phyloP scores from a whole-genome alignment of 2,888 invertebrate genomes.

The Lucinisca nassula region DNA sequence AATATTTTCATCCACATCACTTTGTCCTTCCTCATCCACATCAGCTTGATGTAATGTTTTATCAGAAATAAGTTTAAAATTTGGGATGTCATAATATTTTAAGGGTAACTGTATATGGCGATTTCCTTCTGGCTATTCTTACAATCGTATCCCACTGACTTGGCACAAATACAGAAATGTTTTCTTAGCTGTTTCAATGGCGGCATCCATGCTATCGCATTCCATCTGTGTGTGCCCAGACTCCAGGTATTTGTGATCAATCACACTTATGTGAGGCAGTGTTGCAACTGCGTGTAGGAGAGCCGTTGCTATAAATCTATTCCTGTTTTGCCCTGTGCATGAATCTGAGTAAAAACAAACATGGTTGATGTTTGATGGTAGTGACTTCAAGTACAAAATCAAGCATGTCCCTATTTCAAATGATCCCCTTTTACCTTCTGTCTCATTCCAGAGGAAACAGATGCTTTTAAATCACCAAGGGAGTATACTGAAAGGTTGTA shows the following conservation, averaged over 20 bases:
- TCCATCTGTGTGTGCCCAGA: conserved; percentile 41
- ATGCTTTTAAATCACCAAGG: conserved; percentile 23
- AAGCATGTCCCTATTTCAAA: conserved; percentile 37
- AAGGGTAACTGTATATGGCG: conserved; percentile 53
- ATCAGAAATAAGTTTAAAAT: no score
- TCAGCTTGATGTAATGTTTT: no score
- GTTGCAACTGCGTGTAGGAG: conserved; percentile 18
- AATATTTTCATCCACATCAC: no score
- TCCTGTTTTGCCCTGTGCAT: conserved; percentile 56
- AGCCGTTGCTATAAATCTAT: conserved; percentile 40
- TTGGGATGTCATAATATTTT: no score
- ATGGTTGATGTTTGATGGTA: conserved; percentile 7
- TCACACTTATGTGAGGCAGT: conserved; percentile 14
- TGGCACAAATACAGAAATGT: conserved; percentile 46
- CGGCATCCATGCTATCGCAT: conserved; percentile 24
- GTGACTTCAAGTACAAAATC: conserved; percentile 10
- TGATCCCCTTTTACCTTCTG: conserved; percentile 36
- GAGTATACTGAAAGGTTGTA: conserved; percentile 48
- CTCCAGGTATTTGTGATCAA: background rate
- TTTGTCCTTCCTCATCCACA: no score
- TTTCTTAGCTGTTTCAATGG: conserved; percentile 25
- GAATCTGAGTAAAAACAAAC: conserved; percentile 38
- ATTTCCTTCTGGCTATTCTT: conserved; percentile 26
- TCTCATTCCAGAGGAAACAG: conserved; percentile 45
- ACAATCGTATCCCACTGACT: conserved; percentile 45